Base-by-base conservation (phyloP, 2,113 vertebrate species). In the Neofelis nebulosa region DNA sequence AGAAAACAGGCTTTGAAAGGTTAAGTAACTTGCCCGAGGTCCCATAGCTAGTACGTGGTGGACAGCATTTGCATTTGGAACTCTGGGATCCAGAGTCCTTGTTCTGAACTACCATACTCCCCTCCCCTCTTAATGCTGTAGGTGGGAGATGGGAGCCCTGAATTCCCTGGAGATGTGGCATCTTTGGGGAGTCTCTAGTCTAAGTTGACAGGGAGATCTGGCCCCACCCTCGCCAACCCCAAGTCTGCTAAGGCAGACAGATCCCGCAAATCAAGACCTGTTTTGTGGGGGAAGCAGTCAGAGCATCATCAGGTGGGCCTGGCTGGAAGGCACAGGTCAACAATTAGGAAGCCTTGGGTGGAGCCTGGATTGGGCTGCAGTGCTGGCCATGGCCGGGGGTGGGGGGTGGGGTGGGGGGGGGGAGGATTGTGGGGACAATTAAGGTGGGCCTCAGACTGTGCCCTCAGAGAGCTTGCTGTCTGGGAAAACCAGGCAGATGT, bases 381-480 rank as follows among this genome's bases (percentile, higher is more conserved):
- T 27, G 61, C 33, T 73, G 50, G 61, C 61, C 65, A 6, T 8
- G 5, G 38, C 2, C 1, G 0, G 25, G 0, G 36, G 25, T 13
- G 21, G 27, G 25, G 23, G 55, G 52, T n/a, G n/a, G n/a, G n/a
- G n/a, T n/a, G n/a, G 16, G 21, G 27, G 25, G 23, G 55, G 52
- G 29, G 0, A 6, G 21, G 14, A 45, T 2, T 31, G 29, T 38
- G n/a, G 38, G 50, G 29, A 48, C 27, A 48, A 45, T 31, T 27
- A 73, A 15, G 11, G 2, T 0, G 85, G 80, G 48, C 82, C 61
- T 90, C 33, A 69, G 29, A 65, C 12, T 4, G 11, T 33, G 16
- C 78, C 69, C 52, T 85, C 94, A 38, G 85, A 96, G 79, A 95
- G 85, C 86, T 93, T 61, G 9, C 86, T 36, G 19, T 66, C 94